These are phyloP conservation scores for Diachasma alloeum DNA, from an alignment of 1,140 invertebrate genomes.

Conservation along the genomic window DNA sequence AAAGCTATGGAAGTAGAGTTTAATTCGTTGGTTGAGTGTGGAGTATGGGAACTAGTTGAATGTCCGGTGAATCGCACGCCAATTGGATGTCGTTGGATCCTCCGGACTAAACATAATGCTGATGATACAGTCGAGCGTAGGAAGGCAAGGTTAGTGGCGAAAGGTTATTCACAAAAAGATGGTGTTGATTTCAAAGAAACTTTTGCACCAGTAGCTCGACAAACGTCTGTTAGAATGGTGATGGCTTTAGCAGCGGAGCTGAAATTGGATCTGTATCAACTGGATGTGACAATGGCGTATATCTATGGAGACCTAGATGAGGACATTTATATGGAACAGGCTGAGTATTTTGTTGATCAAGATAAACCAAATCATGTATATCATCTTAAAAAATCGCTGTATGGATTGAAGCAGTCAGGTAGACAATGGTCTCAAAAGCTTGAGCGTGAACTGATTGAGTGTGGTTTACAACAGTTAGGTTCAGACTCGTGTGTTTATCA, in stretches of 20 bases:
- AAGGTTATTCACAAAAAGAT: neutral
- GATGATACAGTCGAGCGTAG: neutral
- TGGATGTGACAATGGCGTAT: too few relatives aligned
- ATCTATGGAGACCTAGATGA: too few relatives aligned
- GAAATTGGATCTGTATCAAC: too few relatives aligned
- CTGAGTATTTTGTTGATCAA: neutral
- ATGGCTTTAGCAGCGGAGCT: too few relatives aligned
- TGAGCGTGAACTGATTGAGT: too few relatives aligned
- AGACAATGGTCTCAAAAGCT: too few relatives aligned
- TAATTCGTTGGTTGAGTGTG: neutral
- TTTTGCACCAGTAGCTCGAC: neutral
- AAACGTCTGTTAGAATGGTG: neutral
- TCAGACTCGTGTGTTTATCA: too few relatives aligned
- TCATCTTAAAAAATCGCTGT: too few relatives aligned
- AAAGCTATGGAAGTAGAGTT: too few relatives aligned
- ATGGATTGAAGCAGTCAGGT: too few relatives aligned
- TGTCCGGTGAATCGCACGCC: neutral
- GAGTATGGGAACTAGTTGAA: neutral
- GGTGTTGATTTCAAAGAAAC: neutral
- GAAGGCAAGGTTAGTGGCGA: neutral
- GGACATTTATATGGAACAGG: too few relatives aligned
- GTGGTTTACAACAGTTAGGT: too few relatives aligned
- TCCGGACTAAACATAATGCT: neutral
- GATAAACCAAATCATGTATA: neutral
- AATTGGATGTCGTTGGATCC: neutral